Conservation (phyloP, 2,797 vertebrate species). For the Malurus splendens region DNA sequence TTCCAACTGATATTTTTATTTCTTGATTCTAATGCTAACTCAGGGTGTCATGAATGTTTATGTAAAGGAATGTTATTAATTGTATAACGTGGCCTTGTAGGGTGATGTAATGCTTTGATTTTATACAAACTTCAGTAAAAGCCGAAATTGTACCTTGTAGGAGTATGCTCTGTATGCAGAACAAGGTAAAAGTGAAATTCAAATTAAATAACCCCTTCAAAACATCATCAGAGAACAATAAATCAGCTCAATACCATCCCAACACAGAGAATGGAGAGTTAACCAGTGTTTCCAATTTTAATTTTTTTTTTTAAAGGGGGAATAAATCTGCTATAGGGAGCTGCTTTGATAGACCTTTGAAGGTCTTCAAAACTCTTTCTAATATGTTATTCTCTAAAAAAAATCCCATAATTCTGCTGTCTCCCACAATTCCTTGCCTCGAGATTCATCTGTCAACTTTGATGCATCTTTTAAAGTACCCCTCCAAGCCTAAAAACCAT, state of each 20-base stretch:
- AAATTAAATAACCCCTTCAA: constrained; percentile 26
- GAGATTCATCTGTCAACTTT: constrained; percentile 89
- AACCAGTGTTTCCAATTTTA: constrained; percentile 51
- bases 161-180: background rate
- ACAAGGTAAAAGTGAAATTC: background rate
- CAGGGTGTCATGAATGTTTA: background rate
- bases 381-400: constrained; percentile 76
- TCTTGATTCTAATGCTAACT: background rate
- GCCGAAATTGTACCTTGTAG: background rate
- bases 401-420: constrained; percentile 81
- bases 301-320: constrained; percentile 36
- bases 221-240: constrained; percentile 55
- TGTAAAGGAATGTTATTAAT: background rate
- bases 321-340: constrained; percentile 66
- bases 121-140: background rate
- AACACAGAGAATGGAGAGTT: constrained; percentile 62
- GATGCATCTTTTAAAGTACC: constrained; percentile 85
- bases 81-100: background rate
- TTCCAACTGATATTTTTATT: background rate
- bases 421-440: constrained; percentile 80
- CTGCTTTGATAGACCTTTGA: constrained; percentile 72
- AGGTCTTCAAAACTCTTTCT: constrained; percentile 73
- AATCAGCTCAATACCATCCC: constrained; percentile 45
- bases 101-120: background rate
- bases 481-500: constrained; percentile 80